A percentile compares a stretch with the other conserved stretches of the same genome.
Conservation (phyloP, 2,797 vertebrate genomes). For the Buceros bicornis region DNA sequence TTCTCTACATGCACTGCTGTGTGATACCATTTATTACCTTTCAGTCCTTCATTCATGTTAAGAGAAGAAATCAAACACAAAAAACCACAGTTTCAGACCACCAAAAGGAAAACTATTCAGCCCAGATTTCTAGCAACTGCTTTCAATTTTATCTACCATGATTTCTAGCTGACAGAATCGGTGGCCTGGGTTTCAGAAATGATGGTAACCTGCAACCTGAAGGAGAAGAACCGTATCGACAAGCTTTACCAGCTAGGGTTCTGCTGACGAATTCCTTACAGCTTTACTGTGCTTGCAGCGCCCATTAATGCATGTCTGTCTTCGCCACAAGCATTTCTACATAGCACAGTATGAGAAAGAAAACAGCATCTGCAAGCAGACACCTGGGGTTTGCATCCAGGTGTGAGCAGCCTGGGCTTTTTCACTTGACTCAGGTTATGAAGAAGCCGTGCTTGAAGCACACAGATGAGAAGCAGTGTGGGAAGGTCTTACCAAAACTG, state of each 20-base stretch:
- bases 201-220: background rate
- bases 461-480: background rate
- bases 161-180: background rate
- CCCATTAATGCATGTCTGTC: background rate
- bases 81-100: background rate
- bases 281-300: background rate
- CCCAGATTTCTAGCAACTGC: background rate
- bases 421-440: background rate
- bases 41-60: background rate
- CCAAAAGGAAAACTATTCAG: background rate
- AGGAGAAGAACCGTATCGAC: background rate
- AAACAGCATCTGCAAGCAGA: background rate
- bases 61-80: background rate
- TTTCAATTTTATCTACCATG: background rate
- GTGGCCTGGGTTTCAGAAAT: background rate
- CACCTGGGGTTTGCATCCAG: conserved; percentile 4
- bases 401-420: conserved; percentile 5
- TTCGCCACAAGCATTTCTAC: background rate
- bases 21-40: background rate
- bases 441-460: background rate
- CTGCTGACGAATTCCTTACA: background rate
- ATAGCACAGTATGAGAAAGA: background rate
- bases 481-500: conserved; percentile 53
- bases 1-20: background rate
- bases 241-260: background rate